Base-by-base conservation (phyloP, 2,888 invertebrate genomes). In the Melikaiella ostensackeni region DNA sequence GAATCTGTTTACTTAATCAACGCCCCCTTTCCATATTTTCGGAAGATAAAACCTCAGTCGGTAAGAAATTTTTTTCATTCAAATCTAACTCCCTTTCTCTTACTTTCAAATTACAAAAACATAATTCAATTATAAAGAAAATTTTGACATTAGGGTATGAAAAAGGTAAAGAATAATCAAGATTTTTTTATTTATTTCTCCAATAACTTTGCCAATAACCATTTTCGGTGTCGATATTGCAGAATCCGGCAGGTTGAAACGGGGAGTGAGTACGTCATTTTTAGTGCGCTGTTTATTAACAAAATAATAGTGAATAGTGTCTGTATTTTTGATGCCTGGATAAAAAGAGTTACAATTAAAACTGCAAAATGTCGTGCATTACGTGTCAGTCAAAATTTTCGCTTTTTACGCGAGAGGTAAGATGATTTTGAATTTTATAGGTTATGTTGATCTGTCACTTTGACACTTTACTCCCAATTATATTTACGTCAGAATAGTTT, bases 331-430 rank as follows among this genome's bases (percentile, higher is more conserved):
- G 30, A 70, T n/a, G 9, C 7, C 11, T 21, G 7, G 30, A 33
- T 55, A 30, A 11, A 50, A 30, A 30, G 9, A 30, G 2, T 2
- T 50, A 8, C n/a, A 46, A n/a, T 30, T 70, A 30, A 50, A 46
- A 63, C 8, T 66, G 76, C 4, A 82, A 77, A 86, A 96, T 96
- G 96, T 93, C 96, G 82, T 96, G 96, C 89, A 95, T 94, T 89
- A 94, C 95, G 50, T 96, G 96, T 92, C 93, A 94, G 81, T 93
- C 94, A 83, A 93, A 94, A 87, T 96, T 95, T 92, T 94, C 95
- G 77, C 92, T 96, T 79, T 94, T 96, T 84, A 94, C 94, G 75
- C 95, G 94, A 90, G 96, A 96, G 93, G 96, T 95, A 92, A 90
- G 89, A 74, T 38, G 74, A 19, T 62, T 50, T 75, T 74, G 38